Percentiles rank a stretch among this genome's conserved stretches.
Conservation (phyloP, 2,113 vertebrate species). For the Anguilla rostrata region DNA sequence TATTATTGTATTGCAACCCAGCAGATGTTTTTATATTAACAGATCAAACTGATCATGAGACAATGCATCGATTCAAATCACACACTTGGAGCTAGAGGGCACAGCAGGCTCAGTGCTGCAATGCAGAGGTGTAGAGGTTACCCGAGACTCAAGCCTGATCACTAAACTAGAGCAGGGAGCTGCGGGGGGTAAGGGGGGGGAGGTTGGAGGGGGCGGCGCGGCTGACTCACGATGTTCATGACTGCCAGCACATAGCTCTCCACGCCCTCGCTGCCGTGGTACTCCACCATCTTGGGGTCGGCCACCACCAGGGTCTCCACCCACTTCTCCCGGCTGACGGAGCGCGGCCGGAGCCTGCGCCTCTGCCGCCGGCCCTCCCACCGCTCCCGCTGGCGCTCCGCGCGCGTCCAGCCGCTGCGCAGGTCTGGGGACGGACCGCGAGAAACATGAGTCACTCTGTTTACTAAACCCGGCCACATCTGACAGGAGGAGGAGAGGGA, state of each 20-base stretch:
- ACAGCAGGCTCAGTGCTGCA: not conserved
- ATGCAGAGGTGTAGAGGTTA: not conserved
- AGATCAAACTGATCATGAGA: no score
- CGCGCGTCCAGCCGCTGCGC: conserved; percentile 38
- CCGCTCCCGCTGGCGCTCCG: conserved; percentile 68
- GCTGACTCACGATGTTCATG: conserved; percentile 94
- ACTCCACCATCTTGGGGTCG: conserved; percentile 90
- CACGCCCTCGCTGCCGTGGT: conserved; percentile 78
- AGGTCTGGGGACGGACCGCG: conserved; percentile 44
- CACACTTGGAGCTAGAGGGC: no score
- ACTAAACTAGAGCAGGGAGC: not conserved
- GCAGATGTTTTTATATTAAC: no score
- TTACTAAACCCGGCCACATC: not conserved
- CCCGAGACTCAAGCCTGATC: not conserved
- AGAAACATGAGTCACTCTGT: not conserved
- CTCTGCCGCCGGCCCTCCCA: conserved; percentile 68
- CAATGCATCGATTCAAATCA: no score
- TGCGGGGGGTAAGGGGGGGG: not conserved
- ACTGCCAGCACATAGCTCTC: conserved; percentile 89
- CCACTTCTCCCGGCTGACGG: conserved; percentile 93
- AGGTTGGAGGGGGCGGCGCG: not conserved
- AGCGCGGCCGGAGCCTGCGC: conserved; percentile 74
- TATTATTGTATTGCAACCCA: no score
- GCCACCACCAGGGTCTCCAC: conserved; percentile 96
- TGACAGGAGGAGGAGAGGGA: not conserved